Percentiles rank a stretch among this genome's conserved stretches.
Conservation (phyloP, 35 echinoderm and acorn worm species). For the Nesometra sesokonis region DNA sequence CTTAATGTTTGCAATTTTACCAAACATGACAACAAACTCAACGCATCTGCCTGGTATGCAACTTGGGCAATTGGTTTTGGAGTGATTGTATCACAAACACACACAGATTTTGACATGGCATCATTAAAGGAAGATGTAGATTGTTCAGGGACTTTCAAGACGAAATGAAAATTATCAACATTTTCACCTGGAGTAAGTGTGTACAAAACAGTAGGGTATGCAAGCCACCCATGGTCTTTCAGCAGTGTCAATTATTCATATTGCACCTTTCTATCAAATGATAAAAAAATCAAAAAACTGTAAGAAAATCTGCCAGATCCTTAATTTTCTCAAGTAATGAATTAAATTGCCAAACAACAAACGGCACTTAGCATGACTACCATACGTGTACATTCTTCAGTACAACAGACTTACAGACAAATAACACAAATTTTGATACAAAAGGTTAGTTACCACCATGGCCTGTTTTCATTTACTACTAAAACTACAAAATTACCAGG, state of each 20-base stretch:
- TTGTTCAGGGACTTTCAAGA: background rate
- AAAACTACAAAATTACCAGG: background rate
- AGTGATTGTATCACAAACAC: background rate
- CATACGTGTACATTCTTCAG: background rate
- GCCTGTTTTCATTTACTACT: background rate
- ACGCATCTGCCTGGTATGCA: constrained; percentile 10
- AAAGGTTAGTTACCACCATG: background rate
- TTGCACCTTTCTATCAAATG: no score
- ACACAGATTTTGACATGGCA: background rate
- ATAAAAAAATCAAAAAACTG: background rate
- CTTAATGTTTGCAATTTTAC: background rate
- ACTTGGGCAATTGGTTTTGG: background rate
- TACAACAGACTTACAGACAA: background rate
- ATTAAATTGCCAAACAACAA: background rate
- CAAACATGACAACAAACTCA: background rate
- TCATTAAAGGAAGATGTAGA: background rate
- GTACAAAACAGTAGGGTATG: background rate
- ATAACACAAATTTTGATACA: background rate
- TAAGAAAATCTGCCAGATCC: background rate
- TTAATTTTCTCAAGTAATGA: background rate
- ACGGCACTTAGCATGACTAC: background rate
- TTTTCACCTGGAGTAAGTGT: background rate
- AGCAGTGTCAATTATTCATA: no score
- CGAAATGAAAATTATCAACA: constrained; percentile 4
- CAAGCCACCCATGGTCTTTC: no score